Base-by-base conservation (phyloP, 2,113 vertebrate genomes). In the Miniopterus natalensis region DNA sequence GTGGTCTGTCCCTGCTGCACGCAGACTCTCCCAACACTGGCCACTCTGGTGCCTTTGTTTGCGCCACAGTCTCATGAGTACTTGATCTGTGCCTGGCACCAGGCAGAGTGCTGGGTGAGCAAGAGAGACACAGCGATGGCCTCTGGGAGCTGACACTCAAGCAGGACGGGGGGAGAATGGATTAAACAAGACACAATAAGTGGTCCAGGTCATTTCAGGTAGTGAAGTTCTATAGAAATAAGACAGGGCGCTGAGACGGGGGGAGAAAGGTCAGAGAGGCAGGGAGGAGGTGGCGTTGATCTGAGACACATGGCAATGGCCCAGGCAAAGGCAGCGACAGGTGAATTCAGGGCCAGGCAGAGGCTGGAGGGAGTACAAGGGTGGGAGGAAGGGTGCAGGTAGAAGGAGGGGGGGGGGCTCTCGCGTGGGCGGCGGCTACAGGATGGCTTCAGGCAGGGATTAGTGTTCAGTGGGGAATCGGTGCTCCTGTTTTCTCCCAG, bases 391-490 rank as follows among this genome's bases (percentile, higher is more conserved):
- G 42, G 2, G 11, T 1, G 42, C 53, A 7, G 1, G 23, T 25
- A 45, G 36, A 42, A 45, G 29, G 27, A 31, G 5, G 3, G 1
- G 13, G 17, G 45, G 6, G 68, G 7, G 66, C 31, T 20, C 55
- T 36, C 36, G 36, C 2, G 66, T 6, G 8, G 61, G 17, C 27
- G 21, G 36, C 27, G 53, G 45, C 63, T 12, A 0, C 8, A 5
- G 21, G 51, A 1, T 29, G 53, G 51, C 40, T 53, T 74, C 20
- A 10, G 5, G 29, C 20, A 47, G 40, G 61, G 3, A 10, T 17
- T 20, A 2, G 7, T 36, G n/a, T 1, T 20, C 84, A 0, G 17
- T 27, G 61, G 14, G 0, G 1, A 13, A 20, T 3, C 36, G 36
- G 2, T 0, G 1, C 68, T n/a, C 77, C 13, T 0, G 42, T 15